These are phyloP conservation scores for Tenthredo notha DNA, from an alignment of 2,888 invertebrate genomes.

Conservation along the genomic window DNA sequence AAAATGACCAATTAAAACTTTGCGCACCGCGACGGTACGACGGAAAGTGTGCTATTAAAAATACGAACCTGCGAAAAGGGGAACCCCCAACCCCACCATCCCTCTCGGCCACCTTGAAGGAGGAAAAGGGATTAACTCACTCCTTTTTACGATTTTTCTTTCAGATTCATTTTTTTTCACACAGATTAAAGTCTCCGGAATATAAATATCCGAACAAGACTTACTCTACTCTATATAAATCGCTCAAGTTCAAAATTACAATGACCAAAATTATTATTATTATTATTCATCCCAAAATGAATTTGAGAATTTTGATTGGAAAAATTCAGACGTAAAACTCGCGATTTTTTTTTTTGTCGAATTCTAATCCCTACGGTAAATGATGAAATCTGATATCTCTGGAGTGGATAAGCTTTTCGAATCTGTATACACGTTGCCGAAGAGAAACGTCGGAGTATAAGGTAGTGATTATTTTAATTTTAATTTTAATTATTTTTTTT, in stretches of 20 bases:
- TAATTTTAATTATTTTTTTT: no score
- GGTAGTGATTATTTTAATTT: slow-evolving; percentile 1
- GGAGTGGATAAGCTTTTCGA: not conserved
- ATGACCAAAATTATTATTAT: not conserved
- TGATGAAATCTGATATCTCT: slow-evolving; percentile 11
- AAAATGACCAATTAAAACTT: slow-evolving; percentile 55
- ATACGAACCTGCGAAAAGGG: slow-evolving; percentile 26
- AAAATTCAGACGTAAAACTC: not conserved
- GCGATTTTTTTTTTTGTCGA: not conserved
- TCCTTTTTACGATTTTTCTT: slow-evolving; percentile 11
- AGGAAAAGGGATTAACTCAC: slow-evolving; percentile 13
- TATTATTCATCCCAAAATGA: no score
- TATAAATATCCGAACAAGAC: not conserved
- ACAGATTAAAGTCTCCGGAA: not conserved
- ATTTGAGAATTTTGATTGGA: not conserved
- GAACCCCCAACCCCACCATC: no score
- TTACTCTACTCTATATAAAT: not conserved
- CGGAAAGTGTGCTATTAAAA: slow-evolving; percentile 31
- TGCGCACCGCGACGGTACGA: slow-evolving; percentile 19
- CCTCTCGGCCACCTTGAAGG: not conserved
- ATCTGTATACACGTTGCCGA: not conserved
- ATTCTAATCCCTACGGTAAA: not conserved
- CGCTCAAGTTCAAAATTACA: not conserved
- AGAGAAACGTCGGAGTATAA: not conserved
- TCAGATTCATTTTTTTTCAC: not conserved